A percentile compares a stretch with the other conserved stretches of the same genome.
These are phyloP conservation scores for Lampropteryx suffumata DNA, from an alignment of 2,888 invertebrate genomes.

Conservation along the genomic window DNA sequence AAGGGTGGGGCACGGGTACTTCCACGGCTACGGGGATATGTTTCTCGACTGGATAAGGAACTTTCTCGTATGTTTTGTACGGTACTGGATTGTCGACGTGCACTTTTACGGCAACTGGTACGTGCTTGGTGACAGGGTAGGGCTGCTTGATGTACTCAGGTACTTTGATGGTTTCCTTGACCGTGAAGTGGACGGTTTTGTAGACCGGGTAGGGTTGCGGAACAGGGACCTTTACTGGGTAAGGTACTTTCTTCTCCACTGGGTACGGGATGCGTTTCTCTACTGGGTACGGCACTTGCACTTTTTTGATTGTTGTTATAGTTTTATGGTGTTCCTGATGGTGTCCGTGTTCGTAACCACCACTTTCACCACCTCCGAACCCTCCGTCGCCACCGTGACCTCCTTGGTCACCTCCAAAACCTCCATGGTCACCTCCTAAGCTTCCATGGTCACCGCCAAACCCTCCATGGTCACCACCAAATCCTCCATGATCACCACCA, in stretches of 20 bases:
- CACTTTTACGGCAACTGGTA: conserved; percentile 86
- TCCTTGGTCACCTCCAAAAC: conserved; percentile 37
- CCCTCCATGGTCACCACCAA: conserved; percentile 35
- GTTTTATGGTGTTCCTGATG: conserved; percentile 84
- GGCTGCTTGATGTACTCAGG: conserved; percentile 87
- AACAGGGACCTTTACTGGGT: conserved; percentile 87
- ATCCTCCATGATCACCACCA: conserved; percentile 37
- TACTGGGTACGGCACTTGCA: conserved; percentile 88
- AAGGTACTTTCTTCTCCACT: conserved; percentile 86
- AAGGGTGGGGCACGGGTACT: conserved; percentile 87
- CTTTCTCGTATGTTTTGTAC: conserved; percentile 82
- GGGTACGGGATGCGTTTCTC: conserved; percentile 87
- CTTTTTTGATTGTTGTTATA: conserved; percentile 87
- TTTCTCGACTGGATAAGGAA: conserved; percentile 89
- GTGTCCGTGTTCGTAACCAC: conserved; percentile 30
- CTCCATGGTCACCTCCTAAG: conserved; percentile 37
- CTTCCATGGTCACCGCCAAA: conserved; percentile 42
- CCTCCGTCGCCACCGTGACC: conserved; percentile 24
- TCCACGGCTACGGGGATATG: conserved; percentile 86
- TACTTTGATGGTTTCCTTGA: conserved; percentile 86
- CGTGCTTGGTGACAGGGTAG: conserved; percentile 86
- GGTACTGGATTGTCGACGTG: conserved; percentile 86
- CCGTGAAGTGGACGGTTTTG: conserved; percentile 86
- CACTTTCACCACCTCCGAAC: conserved; percentile 36
- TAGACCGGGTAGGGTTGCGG: conserved; percentile 88